Percentiles rank a stretch among this genome's conserved stretches.
Conservation (phyloP, 2,113 vertebrate species). For the Phrynocephalus versicolor region DNA sequence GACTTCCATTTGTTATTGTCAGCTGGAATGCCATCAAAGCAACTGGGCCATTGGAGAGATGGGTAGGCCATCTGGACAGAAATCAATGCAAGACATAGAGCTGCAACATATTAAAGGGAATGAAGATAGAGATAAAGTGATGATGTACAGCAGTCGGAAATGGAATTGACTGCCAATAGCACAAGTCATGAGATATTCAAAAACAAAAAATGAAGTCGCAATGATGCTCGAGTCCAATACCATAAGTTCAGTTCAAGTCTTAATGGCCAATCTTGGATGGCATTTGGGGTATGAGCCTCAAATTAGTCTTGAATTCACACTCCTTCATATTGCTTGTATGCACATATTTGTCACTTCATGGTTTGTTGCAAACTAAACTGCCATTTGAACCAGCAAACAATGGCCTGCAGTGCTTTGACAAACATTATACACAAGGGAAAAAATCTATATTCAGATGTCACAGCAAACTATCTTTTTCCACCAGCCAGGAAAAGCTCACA, state of each 20-base stretch:
- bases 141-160: neutral
- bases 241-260: neutral
- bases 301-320: neutral
- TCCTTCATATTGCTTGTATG: neutral
- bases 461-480: neutral
- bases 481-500: neutral
- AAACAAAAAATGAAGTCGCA: neutral
- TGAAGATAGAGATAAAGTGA: neutral
- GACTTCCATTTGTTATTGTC: neutral
- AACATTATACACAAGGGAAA: neutral
- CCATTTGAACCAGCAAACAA: neutral
- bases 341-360: neutral
- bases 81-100: neutral
- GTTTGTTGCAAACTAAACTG: neutral
- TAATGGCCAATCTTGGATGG: neutral
- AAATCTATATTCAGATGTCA: neutral
- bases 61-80: neutral
- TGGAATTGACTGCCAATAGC: neutral
- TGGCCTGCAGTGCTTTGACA: neutral
- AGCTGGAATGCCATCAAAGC: neutral
- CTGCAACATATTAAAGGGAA: neutral
- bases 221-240: neutral
- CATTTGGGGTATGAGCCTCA: neutral
- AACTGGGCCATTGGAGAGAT: neutral
- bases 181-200: neutral